phyloP scores from a whole-genome alignment of 2,113 vertebrate genomes.

The Charina bottae region DNA sequence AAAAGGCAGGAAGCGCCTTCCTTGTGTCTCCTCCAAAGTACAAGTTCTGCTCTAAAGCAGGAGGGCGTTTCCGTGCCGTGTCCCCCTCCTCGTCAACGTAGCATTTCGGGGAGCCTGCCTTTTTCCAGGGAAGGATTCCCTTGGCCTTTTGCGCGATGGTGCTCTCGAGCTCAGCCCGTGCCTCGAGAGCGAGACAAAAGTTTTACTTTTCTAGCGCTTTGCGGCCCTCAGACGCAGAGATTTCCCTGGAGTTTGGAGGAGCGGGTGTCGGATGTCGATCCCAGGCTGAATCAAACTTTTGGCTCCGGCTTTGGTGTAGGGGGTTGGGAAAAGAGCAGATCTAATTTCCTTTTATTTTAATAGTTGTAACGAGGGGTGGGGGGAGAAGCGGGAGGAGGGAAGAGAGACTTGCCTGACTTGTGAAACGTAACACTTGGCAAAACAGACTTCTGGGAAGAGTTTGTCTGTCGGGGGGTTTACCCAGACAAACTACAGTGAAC shows the following conservation, averaged over 20 bases:
- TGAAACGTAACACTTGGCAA: constrained; percentile 40
- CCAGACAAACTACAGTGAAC: constrained; percentile 12
- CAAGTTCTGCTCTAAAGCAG: background rate
- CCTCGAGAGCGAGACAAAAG: constrained; percentile 47
- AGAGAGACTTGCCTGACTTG: constrained; percentile 24
- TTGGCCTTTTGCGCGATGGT: background rate
- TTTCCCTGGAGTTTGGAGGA: constrained; percentile 37
- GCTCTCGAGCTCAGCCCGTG: background rate
- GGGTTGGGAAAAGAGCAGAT: constrained; percentile 14
- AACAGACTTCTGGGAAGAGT: constrained; percentile 13
- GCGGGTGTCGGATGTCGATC: constrained; percentile 57
- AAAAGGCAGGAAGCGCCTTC: background rate
- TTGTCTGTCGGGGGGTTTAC: constrained; percentile 16
- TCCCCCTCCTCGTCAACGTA: background rate
- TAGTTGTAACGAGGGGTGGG: background rate
- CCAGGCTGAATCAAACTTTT: constrained; percentile 33
- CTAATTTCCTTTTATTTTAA: background rate
- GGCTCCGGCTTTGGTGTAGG: constrained; percentile 19
- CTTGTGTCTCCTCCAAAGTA: background rate
- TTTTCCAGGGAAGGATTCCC: background rate
- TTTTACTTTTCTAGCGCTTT: constrained; percentile 14
- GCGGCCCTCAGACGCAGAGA: constrained; percentile 31
- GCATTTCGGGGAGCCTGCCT: background rate
- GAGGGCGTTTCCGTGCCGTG: background rate
- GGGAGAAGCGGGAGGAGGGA: background rate